Base-by-base conservation (phyloP, 1,140 invertebrate species). In the Samia ricini region DNA sequence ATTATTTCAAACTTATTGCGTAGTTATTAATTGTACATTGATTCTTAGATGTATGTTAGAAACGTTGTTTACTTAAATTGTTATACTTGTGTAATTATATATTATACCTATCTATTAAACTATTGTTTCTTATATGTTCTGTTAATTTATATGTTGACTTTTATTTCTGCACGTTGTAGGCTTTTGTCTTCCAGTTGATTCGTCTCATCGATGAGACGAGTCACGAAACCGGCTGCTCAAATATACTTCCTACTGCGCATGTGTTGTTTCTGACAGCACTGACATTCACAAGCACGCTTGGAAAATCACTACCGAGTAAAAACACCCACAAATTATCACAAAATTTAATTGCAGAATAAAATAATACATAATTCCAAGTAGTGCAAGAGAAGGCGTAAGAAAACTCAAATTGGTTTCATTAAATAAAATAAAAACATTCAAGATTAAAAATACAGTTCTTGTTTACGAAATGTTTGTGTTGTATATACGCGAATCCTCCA, bases 231-330 rank as follows among this genome's bases (percentile, higher is more conserved):
- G n/a, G 26, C 33, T 20, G 22, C 49, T 62, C 52, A 50, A 20
- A 36, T 59, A 22, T 6, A 21, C 20, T 21, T 26, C 8, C 24
- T 18, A 72, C 6, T 70, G 79, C 86, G 86, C 86, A 87, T 87
- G 86, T 66, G 71, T 76, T 60, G 36, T 54, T 63, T 76, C 67
- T 86, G 84, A 85, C 86, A 85, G 66, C 64, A 72, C 66, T 74
- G 73, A 78, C 74, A 77, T 68, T 70, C 54, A 61, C 63, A 74
- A 73, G 69, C 83, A 85, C 70, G 80, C 75, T 74, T 76, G 75
- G 73, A 77, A 81, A 78, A 79, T 72, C 67, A 74, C 71, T 73
- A 71, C 62, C 71, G 74, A 79, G 72, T 72, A 78, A 77, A 77
- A 76, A 69, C 76, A 69, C 66, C 72, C 61, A 68, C 72, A 72